A percentile compares a stretch with the other conserved stretches of the same genome.
These are phyloP conservation scores for Drosophila ficusphila DNA, from an alignment of 1,140 invertebrate species.

Conservation along the genomic window DNA sequence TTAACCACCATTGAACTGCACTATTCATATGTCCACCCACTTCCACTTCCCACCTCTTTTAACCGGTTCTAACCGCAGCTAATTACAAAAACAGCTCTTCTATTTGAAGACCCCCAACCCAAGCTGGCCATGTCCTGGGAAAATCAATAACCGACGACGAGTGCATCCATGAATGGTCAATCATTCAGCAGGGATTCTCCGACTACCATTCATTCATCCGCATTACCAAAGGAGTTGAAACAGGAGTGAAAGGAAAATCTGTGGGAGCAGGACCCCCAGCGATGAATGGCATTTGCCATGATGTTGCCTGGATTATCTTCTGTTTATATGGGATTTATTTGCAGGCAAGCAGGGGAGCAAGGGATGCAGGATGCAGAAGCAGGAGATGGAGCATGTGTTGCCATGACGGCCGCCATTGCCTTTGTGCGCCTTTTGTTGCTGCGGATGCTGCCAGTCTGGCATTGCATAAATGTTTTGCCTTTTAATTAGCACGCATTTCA, in stretches of 20 bases:
- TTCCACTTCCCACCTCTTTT: neutral
- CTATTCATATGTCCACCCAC: conserved; percentile 1
- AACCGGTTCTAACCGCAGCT: conserved; percentile 24
- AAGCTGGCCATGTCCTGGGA: conserved; percentile 1
- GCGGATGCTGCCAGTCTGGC: conserved; percentile 44
- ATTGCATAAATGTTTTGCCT: conserved; percentile 81
- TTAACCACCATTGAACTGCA: conserved; percentile 20
- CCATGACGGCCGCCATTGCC: conserved; percentile 68
- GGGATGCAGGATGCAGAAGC: neutral
- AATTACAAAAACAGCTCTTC: conserved; percentile 66
- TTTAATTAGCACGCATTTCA: conserved; percentile 75
- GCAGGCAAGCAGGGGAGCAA: conserved; percentile 3
- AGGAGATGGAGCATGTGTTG: conserved; percentile 44
- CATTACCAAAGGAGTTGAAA: conserved; percentile 20
- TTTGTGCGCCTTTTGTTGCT: conserved; percentile 53
- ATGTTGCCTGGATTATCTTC: conserved; percentile 75
- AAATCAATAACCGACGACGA: conserved; percentile 49
- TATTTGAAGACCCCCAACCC: conserved; percentile 42
- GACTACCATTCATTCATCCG: conserved; percentile 39
- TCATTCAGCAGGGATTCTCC: conserved; percentile 10
- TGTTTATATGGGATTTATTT: conserved; percentile 81
- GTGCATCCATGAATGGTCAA: conserved; percentile 45
- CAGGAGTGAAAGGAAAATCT: conserved; percentile 12
- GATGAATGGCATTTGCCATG: conserved; percentile 67
- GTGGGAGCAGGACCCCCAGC: conserved; percentile 20